Evolutionary conservation across 2,888 invertebrate genomes (phyloP), one percentile per base, ranked within the genome.

Genomic region (Azorinus chamasolen): DNA sequence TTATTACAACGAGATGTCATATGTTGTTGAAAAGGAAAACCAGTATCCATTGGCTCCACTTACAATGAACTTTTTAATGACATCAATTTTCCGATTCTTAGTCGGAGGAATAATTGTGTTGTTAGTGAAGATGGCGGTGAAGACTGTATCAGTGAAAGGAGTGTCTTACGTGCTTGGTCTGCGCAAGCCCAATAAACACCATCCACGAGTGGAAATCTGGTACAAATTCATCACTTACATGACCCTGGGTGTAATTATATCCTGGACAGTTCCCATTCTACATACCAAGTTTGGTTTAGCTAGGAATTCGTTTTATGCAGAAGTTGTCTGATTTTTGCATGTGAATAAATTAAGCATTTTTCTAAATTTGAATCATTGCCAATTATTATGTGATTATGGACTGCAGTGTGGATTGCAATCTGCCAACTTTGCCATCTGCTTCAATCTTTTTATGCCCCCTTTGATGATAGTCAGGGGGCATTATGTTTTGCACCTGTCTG

Each of bases 151-250:
- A 2, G 80, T 88, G 6, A 73, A 83, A 24, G 79, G 82, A 18
- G 83, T 88, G 62, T 87, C 87, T 22, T 80, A 77, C 39, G 51
- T 86, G 12, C 76, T 84, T 45, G 85, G 88, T 12, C 63, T 90
- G 43, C 81, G 86, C 16, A 84, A 75, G 43, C 85, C 87, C 18
- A 86, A 88, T 48, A 77, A 84, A n/a, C 83, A 83, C n/a, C 80
- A 87, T 59, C 86, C 86, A 5, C 64, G 72, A 16, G 88, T 90
- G 4, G 73, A 84, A 53, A 81, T 81, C 4, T 83, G 76, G 0
- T 88, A 87, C 66, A 87, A 86, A 50, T 87, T 89, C 63, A 79
- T 85, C 6, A 88, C 86, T 6, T 89, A 89, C 57, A 78, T 82
- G 51, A 51, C 68, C 27, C 37, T 89, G 1, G 90, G 90, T 0